Conservation (phyloP, 2,888 invertebrate species). For the Stramonita haemastoma region DNA sequence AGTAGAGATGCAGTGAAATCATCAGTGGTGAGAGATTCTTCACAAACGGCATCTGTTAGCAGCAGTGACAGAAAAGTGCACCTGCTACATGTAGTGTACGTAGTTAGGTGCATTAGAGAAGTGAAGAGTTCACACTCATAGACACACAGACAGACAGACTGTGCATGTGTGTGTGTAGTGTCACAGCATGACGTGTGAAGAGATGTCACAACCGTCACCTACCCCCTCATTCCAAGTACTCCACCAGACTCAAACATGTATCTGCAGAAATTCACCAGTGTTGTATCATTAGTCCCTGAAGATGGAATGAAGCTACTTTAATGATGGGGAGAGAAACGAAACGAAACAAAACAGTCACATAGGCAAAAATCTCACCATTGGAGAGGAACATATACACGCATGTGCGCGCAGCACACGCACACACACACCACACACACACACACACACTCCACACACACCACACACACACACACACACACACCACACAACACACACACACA, state of each 20-base stretch:
- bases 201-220: not conserved
- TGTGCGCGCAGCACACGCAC: not conserved
- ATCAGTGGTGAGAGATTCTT: too few species aligned
- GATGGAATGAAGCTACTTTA: too few species aligned
- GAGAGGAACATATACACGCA: not conserved
- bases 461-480: too few species aligned
- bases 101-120: too few species aligned
- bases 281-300: too few species aligned
- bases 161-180: not conserved
- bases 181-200: not conserved
- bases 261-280: not conserved
- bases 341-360: not conserved
- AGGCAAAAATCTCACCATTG: not conserved
- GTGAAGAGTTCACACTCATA: too few species aligned
- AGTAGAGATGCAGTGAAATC: too few species aligned
- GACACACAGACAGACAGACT: too few species aligned
- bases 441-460: not conserved
- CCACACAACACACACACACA: not conserved
- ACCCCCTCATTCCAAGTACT: conserved; percentile 19
- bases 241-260: conserved; percentile 24
- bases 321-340: not conserved
- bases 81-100: too few species aligned
- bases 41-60: too few species aligned
- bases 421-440: not conserved
- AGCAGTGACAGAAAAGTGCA: too few species aligned